These are phyloP conservation scores for Parambassis ranga DNA, from an alignment of 2,797 vertebrate genomes.

Conservation along the genomic window DNA sequence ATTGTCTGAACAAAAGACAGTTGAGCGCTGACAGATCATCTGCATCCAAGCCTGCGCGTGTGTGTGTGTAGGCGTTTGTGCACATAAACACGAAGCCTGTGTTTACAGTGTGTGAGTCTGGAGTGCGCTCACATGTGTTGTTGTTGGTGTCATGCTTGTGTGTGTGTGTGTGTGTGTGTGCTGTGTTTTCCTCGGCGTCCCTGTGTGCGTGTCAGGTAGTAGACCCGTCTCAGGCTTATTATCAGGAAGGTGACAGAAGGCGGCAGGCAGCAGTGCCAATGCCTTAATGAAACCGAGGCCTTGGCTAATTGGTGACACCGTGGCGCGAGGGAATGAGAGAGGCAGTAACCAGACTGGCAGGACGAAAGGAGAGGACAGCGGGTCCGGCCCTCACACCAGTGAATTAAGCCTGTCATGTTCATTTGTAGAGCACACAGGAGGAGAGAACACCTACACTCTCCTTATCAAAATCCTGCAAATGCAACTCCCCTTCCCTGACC, in stretches of 20 bases:
- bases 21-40: conserved; percentile 53
- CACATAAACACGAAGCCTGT: conserved; percentile 21
- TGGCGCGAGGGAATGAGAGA: conserved; percentile 72
- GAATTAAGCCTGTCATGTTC: conserved; percentile 71
- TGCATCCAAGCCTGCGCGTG: conserved; percentile 28
- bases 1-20: conserved; percentile 66
- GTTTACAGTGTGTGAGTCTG: conserved; percentile 7
- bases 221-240: conserved; percentile 73
- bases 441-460: conserved; percentile 40
- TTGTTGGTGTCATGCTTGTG: background rate
- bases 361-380: conserved; percentile 58
- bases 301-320: conserved; percentile 83
- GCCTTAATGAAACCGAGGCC: conserved; percentile 86
- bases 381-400: conserved; percentile 57
- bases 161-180: background rate
- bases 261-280: conserved; percentile 69
- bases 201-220: conserved; percentile 48
- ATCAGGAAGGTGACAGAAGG: conserved; percentile 71
- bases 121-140: conserved; percentile 2
- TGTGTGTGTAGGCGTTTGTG: conserved; percentile 37
- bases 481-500: conserved; percentile 27
- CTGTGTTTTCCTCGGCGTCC: conserved; percentile 14
- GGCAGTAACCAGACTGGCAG: conserved; percentile 60
- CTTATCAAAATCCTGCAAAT: conserved; percentile 51
- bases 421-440: conserved; percentile 62